These are phyloP conservation scores for Misgurnus anguillicaudatus DNA, from an alignment of 2,113 vertebrate genomes.

Conservation along the genomic window DNA sequence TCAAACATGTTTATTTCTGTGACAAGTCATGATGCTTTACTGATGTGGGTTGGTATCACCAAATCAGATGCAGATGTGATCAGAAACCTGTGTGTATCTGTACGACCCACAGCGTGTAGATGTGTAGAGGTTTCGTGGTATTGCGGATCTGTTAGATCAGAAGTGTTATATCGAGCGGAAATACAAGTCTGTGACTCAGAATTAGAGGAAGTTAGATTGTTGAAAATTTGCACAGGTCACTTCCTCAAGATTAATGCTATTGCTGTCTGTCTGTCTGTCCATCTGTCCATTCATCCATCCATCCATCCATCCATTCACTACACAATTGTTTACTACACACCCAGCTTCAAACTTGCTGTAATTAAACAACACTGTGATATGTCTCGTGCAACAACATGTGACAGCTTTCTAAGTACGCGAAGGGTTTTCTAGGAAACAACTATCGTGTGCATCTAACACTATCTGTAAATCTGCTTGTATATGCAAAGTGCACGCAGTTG, in stretches of 20 bases:
- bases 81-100: background rate
- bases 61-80: background rate
- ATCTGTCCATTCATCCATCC: no score
- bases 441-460: no score
- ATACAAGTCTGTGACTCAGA: constrained; percentile 4
- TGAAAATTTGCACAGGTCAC: background rate
- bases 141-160: constrained; percentile 2
- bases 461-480: no score
- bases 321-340: no score
- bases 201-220: background rate
- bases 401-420: no score
- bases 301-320: no score
- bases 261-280: background rate
- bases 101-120: background rate
- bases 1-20: background rate
- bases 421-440: no score
- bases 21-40: background rate
- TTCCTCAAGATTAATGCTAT: constrained; percentile 1
- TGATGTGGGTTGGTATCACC: background rate
- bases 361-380: no score
- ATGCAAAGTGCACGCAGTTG: no score
- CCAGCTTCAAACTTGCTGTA: no score
- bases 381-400: no score
- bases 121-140: background rate
- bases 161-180: constrained; percentile 5